These are phyloP conservation scores for Toxotes lorentzi DNA, from an alignment of 2,797 vertebrate species.

Conservation along the genomic window DNA sequence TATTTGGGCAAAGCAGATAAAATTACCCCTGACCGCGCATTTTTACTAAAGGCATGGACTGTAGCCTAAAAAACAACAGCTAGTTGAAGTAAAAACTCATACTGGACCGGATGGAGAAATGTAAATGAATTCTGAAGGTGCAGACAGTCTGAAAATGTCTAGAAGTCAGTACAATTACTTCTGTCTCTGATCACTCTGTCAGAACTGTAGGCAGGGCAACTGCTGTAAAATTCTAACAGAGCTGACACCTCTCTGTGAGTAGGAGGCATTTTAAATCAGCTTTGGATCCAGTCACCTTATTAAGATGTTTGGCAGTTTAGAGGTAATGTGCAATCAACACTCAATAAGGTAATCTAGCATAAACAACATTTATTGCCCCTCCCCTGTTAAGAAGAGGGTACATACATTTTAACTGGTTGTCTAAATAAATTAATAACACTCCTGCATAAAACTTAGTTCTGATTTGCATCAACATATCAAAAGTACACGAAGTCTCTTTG, in stretches of 20 bases:
- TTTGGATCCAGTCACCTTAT: constrained; percentile 32
- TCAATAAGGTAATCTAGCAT: constrained; percentile 8
- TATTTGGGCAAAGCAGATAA: neutral
- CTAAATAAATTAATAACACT: neutral
- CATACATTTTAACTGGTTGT: neutral
- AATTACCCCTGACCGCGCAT: constrained; percentile 22
- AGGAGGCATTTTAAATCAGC: constrained; percentile 48
- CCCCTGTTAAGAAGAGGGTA: neutral
- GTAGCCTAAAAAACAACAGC: neutral
- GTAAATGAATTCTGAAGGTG: constrained; percentile 28
- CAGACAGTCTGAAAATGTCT: constrained; percentile 14
- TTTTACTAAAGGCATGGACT: neutral
- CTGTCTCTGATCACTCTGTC: constrained; percentile 59
- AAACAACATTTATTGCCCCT: constrained; percentile 3
- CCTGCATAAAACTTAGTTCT: neutral
- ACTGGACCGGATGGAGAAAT: constrained; percentile 16
- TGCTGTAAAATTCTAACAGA: constrained; percentile 15
- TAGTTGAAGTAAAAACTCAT: neutral
- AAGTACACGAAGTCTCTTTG: neutral
- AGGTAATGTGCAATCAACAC: neutral
- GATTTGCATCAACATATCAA: constrained; percentile 7
- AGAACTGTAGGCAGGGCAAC: constrained; percentile 28
- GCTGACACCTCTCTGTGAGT: constrained; percentile 34
- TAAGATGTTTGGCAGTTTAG: constrained; percentile 19
- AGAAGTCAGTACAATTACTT: constrained; percentile 53